Conservation (phyloP, 2,113 vertebrate species). For the Coracopsis vasa region DNA sequence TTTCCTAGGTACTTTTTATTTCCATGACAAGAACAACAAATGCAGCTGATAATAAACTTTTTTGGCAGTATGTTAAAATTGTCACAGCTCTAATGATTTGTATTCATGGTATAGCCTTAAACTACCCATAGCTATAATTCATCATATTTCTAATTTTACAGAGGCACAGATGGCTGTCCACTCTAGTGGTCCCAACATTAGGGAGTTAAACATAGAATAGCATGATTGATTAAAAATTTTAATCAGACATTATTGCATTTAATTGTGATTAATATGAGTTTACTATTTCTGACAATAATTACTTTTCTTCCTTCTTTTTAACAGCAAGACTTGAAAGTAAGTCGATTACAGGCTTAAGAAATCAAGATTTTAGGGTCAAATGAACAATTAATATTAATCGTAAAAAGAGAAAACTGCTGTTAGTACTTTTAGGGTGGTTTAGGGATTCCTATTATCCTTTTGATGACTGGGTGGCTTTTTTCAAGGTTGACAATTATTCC, state of each 20-base stretch:
- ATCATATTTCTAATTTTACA: conserved; percentile 71
- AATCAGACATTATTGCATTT: conserved; percentile 53
- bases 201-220: conserved; percentile 48
- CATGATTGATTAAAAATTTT: conserved; percentile 65
- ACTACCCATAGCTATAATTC: conserved; percentile 48
- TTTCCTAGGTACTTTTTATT: background rate
- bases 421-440: background rate
- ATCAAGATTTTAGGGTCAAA: background rate
- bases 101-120: conserved; percentile 37
- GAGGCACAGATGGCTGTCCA: conserved; percentile 69
- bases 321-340: background rate
- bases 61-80: background rate
- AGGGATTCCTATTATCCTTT: background rate
- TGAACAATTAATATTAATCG: background rate
- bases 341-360: background rate
- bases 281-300: conserved; percentile 53
- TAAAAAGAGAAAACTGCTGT: background rate
- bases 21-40: background rate
- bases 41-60: background rate
- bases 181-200: conserved; percentile 52
- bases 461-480: background rate
- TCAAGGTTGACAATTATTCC: background rate
- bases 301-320: conserved; percentile 17
- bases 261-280: conserved; percentile 70
- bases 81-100: conserved; percentile 11